Percentiles rank a stretch among this genome's conserved stretches.
Evolutionary conservation across 2,888 invertebrate species (phyloP).

Genomic region (Leptinotarsa rubiginosa): DNA sequence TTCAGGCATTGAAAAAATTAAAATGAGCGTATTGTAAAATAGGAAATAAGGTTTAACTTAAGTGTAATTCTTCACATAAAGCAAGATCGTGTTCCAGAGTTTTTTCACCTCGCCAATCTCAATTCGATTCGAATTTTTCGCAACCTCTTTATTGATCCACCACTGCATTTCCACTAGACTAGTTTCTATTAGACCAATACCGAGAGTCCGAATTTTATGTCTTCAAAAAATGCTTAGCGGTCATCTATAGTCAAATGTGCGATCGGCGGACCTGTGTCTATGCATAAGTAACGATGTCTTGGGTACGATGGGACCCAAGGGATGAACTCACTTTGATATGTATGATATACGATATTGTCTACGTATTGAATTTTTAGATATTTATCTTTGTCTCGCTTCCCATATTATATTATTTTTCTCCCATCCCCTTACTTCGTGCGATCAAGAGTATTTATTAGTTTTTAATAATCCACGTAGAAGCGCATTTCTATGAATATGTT

Average conservation of each 20-base stretch:
- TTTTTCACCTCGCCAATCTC: no score
- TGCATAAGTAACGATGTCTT: conserved; percentile 64
- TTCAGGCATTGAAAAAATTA: no score
- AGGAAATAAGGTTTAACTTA: no score
- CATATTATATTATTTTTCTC: conserved; percentile 20
- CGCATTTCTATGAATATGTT: not conserved
- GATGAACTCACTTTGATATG: conserved; percentile 64
- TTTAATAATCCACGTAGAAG: not conserved
- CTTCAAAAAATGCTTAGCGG: conserved; percentile 61
- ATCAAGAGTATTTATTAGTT: conserved; percentile 14
- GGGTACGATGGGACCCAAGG: conserved; percentile 62
- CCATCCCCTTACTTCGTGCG: conserved; percentile 4
- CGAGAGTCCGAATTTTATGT: conserved; percentile 23
- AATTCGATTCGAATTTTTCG: not conserved
- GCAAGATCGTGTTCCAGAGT: no score
- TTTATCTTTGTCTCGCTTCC: conserved; percentile 55
- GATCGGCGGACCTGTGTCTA: conserved; percentile 64
- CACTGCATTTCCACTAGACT: not conserved
- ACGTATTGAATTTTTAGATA: conserved; percentile 63
- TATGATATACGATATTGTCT: conserved; percentile 65
- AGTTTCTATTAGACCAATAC: not conserved
- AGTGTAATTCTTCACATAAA: no score
- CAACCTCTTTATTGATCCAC: not conserved
- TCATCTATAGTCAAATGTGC: conserved; percentile 67
- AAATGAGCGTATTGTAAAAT: no score